Base-by-base conservation (phyloP, 2,888 invertebrate genomes). In the Plagiodera versicolora region DNA sequence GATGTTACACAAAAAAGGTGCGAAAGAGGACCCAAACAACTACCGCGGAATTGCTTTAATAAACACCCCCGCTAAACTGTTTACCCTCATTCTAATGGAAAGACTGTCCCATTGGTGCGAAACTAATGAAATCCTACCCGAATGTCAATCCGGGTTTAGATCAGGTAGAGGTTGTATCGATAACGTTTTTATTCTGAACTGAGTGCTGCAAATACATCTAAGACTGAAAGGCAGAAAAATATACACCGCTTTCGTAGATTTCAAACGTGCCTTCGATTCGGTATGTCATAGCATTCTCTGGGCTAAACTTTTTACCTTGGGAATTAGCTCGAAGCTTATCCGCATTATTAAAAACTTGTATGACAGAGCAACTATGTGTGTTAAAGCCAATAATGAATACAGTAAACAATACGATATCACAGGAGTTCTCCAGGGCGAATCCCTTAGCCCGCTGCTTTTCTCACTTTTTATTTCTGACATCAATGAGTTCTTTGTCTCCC, bases 401-500 rank as follows among this genome's bases (percentile, higher is more conserved):
- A 48, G 48, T 18, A 48, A 48, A 48, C 16, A 28, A 49, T 49
- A 49, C 16, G 28, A 49, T 14, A 49, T 49, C n/a, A 1, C 28
- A 1, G 30, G 49, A 3, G 49, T 49, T 16, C 49, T 49, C 45
- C 45, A 45, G 45, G 18, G 51, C 24, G 46, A 47, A 16, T 39
- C 46, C 18, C 28, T 58, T 9, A 45, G 30, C 16, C 32, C 53
- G 10, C 5, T 54, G 32, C 30, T 58, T 28, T 58, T 55, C 24
- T 54, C 28, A 30, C 18, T 56, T 18, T 56, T 48, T 30, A 48
- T 56, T 14, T 47, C 56, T 10, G 48, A 56, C 45, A 20, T 55
- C n/a, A 45, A 49, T 10, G 45, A n/a, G 3, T 55, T 14, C 19
- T 24, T 55, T 14, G 11, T 16, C 4, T 20, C 6, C 19, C 39